Evolutionary conservation across 2,113 vertebrate genomes (phyloP), one percentile per base, ranked within the genome.

Genomic region (Illadopsis cleaveri): DNA sequence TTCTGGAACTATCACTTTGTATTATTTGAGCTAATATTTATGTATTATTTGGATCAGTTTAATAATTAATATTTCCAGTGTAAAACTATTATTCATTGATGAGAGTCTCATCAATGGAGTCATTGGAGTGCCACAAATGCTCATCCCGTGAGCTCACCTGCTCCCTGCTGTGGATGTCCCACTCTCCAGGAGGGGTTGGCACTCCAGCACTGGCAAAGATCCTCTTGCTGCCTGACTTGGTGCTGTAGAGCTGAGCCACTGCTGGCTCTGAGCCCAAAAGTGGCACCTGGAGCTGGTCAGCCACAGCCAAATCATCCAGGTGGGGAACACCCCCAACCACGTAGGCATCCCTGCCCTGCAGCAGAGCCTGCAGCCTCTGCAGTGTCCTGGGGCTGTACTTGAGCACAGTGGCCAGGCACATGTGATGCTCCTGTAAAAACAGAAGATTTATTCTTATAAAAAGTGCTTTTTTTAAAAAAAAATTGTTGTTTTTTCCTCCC

Each of bases 301-400:
- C 99, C 96, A 99, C 98, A 0, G 98, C 98, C 96, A 99, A 86
- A 73, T 99, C 99, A 77, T 99, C 99, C 64, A 96, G 37, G 90
- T 99, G 98, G 51, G 98, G 97, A 79, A 99, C 38, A 5, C 98
- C 98, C 9, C 98, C 96, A 4, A 99, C 97, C 17, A 99, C 95
- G 88, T 99, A 99, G 91, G 98, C 98, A 64, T 97, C 97, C 64
- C 97, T 98, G 38, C 98, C 97, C 93, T 91, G 98, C 71, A 98
- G 98, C 82, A 99, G 98, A 15, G 82, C 95, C 83, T 86, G 98
- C 51, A 99, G 98, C 93, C 98, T 98, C 89, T 96, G 95, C 60
- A 99, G 93, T 2, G 98, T 98, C 93, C 94, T 97, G 82, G 99
- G 99, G 96, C 99, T 99, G 98, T 99, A 98, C 97, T 98, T 98